Percentiles rank a stretch among this genome's conserved stretches.
Evolutionary conservation across 2,113 vertebrate species (phyloP).

Genomic region (Steatornis caripensis): DNA sequence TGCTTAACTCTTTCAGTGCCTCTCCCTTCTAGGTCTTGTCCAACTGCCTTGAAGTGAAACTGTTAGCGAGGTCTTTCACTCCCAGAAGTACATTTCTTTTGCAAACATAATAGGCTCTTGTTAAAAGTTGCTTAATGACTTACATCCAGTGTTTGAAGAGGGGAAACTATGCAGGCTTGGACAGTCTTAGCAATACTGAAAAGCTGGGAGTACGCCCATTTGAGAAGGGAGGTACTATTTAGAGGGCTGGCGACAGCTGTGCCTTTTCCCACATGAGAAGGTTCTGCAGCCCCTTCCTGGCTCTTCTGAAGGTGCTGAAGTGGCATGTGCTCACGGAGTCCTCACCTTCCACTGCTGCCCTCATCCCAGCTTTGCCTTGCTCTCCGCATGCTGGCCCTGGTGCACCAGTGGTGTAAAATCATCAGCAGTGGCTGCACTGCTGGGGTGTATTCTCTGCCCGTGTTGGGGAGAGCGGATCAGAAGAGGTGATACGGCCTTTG

Average conservation of each 20-base stretch:
- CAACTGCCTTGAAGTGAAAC: background rate
- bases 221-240: background rate
- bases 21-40: background rate
- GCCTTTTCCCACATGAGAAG: background rate
- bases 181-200: background rate
- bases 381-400: background rate
- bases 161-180: background rate
- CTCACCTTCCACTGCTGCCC: background rate
- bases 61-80: background rate
- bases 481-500: background rate
- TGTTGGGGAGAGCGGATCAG: rapidly evolving
- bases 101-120: background rate
- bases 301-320: background rate
- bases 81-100: background rate
- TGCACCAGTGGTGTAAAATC: rapidly evolving
- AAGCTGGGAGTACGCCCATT: background rate
- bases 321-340: background rate
- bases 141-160: background rate
- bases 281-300: background rate
- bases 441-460: background rate
- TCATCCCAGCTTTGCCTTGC: background rate
- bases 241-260: background rate
- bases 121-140: background rate
- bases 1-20: slow-evolving; percentile 22
- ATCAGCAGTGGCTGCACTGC: background rate